A percentile compares a stretch with the other conserved stretches of the same genome.
Conservation (phyloP, 2,797 vertebrate species). For the Yasuhikotakia modesta region DNA sequence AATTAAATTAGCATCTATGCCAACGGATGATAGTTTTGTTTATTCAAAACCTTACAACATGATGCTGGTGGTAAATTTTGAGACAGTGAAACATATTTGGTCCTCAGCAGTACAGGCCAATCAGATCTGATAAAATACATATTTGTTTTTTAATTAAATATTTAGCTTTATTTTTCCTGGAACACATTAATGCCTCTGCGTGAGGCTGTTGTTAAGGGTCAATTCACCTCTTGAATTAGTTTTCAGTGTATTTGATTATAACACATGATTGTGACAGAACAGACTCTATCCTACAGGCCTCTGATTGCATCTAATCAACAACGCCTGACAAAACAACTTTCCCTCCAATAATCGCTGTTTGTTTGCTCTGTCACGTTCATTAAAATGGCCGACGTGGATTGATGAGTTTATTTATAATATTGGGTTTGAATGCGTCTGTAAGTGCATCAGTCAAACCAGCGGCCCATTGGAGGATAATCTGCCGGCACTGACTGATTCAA, state of each 20-base stretch:
- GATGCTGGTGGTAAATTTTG: too few relatives aligned
- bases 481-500: slow-evolving; percentile 47
- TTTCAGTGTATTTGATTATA: neutral
- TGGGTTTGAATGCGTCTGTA: slow-evolving; percentile 33
- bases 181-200: too few relatives aligned
- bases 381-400: slow-evolving; percentile 12
- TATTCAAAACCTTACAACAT: too few relatives aligned
- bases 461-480: slow-evolving; percentile 43
- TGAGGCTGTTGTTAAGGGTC: neutral
- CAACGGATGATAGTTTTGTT: too few relatives aligned
- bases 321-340: slow-evolving; percentile 6
- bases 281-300: neutral
- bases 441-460: slow-evolving; percentile 34
- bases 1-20: too few relatives aligned
- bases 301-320: slow-evolving; percentile 31
- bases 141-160: too few relatives aligned
- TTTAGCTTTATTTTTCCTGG: too few relatives aligned
- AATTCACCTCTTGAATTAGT: neutral
- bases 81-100: too few relatives aligned
- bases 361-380: slow-evolving; percentile 45
- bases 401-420: slow-evolving; percentile 43
- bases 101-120: too few relatives aligned
- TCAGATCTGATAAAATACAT: too few relatives aligned
- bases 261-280: slow-evolving; percentile 3
- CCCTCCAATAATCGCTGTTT: slow-evolving; percentile 31